phyloP scores from a whole-genome alignment of 2,888 invertebrate genomes.

The Polymixis lichenea region DNA sequence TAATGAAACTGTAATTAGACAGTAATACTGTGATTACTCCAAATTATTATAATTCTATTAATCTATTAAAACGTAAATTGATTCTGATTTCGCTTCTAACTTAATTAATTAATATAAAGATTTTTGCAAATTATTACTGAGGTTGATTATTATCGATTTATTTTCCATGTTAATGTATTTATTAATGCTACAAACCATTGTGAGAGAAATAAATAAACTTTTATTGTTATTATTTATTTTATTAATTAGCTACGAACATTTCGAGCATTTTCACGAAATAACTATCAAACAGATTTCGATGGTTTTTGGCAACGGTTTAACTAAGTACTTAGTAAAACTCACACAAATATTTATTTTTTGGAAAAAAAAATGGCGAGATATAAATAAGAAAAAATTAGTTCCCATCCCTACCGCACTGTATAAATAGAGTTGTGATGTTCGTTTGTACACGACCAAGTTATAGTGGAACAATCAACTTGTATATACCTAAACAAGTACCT shows the following conservation, averaged over 20 bases:
- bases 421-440: conserved; percentile 43
- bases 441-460: conserved; percentile 22
- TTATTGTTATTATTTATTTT: too few species aligned
- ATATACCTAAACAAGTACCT: conserved; percentile 44
- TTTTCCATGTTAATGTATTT: background rate
- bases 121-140: too few species aligned
- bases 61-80: background rate
- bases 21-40: background rate
- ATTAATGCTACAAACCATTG: too few species aligned
- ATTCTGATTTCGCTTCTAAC: background rate
- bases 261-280: background rate
- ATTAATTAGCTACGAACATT: too few species aligned
- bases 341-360: too few species aligned
- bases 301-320: background rate
- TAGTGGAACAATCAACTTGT: conserved; percentile 55
- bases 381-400: background rate
- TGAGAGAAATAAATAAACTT: too few species aligned
- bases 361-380: background rate
- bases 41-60: conserved; percentile 9
- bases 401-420: conserved; percentile 44
- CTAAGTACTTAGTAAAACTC: background rate
- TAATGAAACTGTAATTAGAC: conserved; percentile 1
- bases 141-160: background rate
- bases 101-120: background rate
- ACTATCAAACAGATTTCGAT: background rate